Base-by-base conservation (phyloP, 2,113 vertebrate species). In the Chaetodon auriga region DNA sequence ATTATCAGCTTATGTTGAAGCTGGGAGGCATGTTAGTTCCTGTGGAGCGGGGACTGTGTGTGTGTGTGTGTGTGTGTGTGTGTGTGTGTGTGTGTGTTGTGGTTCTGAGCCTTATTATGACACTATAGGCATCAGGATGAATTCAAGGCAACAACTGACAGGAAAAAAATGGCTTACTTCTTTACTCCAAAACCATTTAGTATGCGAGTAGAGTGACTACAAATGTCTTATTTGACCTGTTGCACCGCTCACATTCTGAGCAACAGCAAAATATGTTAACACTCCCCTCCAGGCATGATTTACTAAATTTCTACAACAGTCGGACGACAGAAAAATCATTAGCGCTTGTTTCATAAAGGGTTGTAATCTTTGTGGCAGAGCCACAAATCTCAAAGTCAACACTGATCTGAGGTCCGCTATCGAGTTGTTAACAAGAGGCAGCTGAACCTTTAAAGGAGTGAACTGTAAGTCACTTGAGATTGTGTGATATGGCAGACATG, bases 1-100 rank as follows among this genome's bases (percentile, higher is more conserved):
- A 91, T 89, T 70, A 91, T 89, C 75, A 82, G 85, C 88, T 89
- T 70, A 89, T 57, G 63, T 71, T 80, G 73, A 73, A 84, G 87
- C 86, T 77, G 49, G 66, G 80, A 74, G 88, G 77, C 72, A 87
- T 71, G 85, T 86, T 83, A 69, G 78, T 63, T 80, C 48, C 54
- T 74, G 82, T 74, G 46, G 77, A 75, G 75, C 45, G 19, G 41
- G 23, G 70, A 64, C 53, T 9, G 30, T 30, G n/a, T 46, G 36
- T 53, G 38, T 21, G 25, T 68, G 38, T 30, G 46, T 38, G 14
- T 35, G 43, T 41, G 35, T 36, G 53, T n/a, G 25, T 49, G 36
- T 36, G 60, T 11, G 14, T 60, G 60, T 75, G 75, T 10, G 25
- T 65, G 81, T 68, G 6, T 51, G 61, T 54, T 46, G 41, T 53